Base-by-base conservation (phyloP, 2,888 invertebrate species). In the Pristionchus entomophagus region DNA sequence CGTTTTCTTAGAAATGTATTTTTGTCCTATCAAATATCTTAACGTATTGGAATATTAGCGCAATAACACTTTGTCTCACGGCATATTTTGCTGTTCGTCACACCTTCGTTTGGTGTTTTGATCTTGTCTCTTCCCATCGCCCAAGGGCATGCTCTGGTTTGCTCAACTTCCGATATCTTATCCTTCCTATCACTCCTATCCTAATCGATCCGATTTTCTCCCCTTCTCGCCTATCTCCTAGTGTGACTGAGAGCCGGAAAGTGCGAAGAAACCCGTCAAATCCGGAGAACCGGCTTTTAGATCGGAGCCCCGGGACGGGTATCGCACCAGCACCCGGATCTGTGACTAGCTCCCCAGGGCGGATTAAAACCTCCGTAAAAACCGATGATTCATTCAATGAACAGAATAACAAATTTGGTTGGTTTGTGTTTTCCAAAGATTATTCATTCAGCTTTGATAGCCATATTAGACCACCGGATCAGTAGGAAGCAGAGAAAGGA, bases 171-270 rank as follows among this genome's bases (percentile, higher is more conserved):
- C 65, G 35, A 10, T 19, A 17, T 19, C 38, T 35, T 32, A 12
- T 35, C 19, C 35, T 35, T 41, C 14, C n/a, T 41, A 41, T 45
- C 73, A 12, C 41, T 26, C 41, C 41, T 38, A 14, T 26, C 12
- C 12, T 53, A 80, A 53, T 38, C 82, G 56, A 82, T 82, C 82
- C 82, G 82, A 82, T 82, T 82, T 81, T 82, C 80, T 51, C 77
- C 41, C 73, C 38, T 10, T 12, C 62, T 62, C 62, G 62, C 62
- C 62, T 38, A 69, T 69, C 65, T 19, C 65, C 5, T 8, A 35
- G n/a, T 45, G 73, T 14, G 41, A 73, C 14, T 38, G 26, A 62
- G 22, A 73, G 73, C 73, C 73, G 73, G 73, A 73, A 73, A 73
- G 73, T 73, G 73, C 73, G 73, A 73, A 35, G 41, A 73, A 65